Evolutionary conservation across 2,113 vertebrate species (phyloP).

Genomic region (Pagrus major): DNA sequence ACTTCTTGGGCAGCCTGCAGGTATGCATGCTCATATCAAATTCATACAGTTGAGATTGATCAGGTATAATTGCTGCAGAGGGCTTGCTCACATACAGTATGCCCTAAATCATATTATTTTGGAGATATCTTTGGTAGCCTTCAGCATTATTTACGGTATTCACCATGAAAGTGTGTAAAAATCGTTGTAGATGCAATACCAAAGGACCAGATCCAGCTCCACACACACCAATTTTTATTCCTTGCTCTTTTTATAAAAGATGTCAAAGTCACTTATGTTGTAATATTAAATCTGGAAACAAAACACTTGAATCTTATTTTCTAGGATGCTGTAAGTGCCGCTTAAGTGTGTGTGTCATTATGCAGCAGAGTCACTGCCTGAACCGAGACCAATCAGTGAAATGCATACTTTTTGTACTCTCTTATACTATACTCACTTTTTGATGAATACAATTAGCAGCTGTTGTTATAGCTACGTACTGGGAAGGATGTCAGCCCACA

Average conservation of each 20-base stretch:
- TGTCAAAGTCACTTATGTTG: neutral
- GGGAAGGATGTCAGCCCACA: too few species aligned
- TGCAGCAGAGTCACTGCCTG: neutral
- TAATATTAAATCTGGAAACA: neutral
- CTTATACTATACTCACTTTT: neutral
- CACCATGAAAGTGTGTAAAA: neutral
- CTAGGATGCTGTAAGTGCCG: neutral
- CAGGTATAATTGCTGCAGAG: neutral
- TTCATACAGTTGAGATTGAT: neutral
- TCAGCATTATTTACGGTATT: neutral
- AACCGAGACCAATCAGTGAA: neutral
- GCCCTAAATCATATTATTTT: neutral
- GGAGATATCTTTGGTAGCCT: neutral
- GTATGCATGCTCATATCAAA: conserved; percentile 68
- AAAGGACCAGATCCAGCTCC: neutral
- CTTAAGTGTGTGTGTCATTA: neutral
- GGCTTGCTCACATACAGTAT: neutral
- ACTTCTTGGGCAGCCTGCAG: conserved; percentile 95
- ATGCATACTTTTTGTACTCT: neutral
- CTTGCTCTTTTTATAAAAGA: neutral
- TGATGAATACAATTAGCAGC: neutral
- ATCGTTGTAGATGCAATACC: neutral
- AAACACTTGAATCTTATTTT: too few species aligned
- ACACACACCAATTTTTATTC: neutral
- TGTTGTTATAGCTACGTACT: neutral